These are phyloP conservation scores for Rhadina sibilatrix DNA, from an alignment of 2,113 vertebrate species.

Conservation along the genomic window DNA sequence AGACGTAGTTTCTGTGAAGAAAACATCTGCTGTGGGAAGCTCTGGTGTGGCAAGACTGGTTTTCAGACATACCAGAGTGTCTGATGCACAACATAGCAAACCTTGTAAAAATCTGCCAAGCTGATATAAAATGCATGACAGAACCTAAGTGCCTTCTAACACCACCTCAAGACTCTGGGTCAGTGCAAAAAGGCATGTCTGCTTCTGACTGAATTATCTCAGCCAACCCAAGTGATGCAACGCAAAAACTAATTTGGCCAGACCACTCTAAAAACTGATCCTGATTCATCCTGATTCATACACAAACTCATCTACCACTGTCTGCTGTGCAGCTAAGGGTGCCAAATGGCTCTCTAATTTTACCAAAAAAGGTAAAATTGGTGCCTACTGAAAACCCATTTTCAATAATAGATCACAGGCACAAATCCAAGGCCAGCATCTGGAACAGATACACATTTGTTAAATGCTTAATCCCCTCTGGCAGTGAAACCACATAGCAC, in stretches of 20 bases:
- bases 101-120: background rate
- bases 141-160: background rate
- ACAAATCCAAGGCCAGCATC: background rate
- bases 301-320: background rate
- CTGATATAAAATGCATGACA: background rate
- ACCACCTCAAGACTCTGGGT: background rate
- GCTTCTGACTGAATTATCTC: background rate
- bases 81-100: background rate
- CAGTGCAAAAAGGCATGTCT: background rate
- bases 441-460: background rate
- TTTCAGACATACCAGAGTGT: background rate
- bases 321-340: background rate
- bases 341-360: background rate
- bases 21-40: background rate
- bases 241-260: background rate
- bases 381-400: background rate
- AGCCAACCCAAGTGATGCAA: background rate
- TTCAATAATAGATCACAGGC: background rate
- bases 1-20: background rate
- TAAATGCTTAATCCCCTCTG: background rate
- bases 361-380: background rate
- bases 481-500: background rate
- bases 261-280: background rate
- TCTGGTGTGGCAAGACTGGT: background rate
- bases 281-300: background rate